Evolutionary conservation across 2,888 invertebrate genomes (phyloP), one percentile per base, ranked within the genome.

Genomic region (Thera britannica): DNA sequence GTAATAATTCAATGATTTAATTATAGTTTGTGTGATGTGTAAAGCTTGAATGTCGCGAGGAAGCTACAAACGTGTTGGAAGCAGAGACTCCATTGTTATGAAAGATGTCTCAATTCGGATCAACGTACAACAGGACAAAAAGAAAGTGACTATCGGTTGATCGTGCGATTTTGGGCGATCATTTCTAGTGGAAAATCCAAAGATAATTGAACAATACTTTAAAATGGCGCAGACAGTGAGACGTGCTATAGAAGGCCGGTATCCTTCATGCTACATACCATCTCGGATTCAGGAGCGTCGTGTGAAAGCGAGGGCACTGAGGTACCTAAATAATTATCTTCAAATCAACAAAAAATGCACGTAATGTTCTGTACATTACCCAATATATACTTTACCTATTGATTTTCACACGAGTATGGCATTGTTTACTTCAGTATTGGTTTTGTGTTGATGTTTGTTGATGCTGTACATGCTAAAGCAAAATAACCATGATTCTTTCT

Each of bases 211-310:
- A 75, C 77, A 72, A 72, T 78, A 23, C 23, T 23, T 23, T 23
- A 92, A 86, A 87, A 97, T 97, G 97, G 96, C 97, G 78, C 96
- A 96, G 88, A 96, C 96, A 41, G 94, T 95, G 72, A 94, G 96
- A 85, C 94, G 95, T 77, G 94, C 96, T 62, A 94, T 97, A 68
- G 97, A 96, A 81, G 97, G 97, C 68, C 94, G 94, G 76, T 95
- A 95, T 83, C 97, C 97, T 61, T 95, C 97, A n/a, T 97, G 97
- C 85, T 97, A 97, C 71, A 94, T 95, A 77, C 94, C 93, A 56
- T 94, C 94, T 71, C 95, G 97, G 74, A 90, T 97, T 62, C 97
- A 97, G 77, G 97, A 97, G 77, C 94, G 97, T 69, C 94, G 95
- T 74, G 95, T 95, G 0, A 96, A 96, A 83, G 95, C 95, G 4